Base-by-base conservation (phyloP, 2,888 invertebrate genomes). In the Eubasilissa splendida region DNA sequence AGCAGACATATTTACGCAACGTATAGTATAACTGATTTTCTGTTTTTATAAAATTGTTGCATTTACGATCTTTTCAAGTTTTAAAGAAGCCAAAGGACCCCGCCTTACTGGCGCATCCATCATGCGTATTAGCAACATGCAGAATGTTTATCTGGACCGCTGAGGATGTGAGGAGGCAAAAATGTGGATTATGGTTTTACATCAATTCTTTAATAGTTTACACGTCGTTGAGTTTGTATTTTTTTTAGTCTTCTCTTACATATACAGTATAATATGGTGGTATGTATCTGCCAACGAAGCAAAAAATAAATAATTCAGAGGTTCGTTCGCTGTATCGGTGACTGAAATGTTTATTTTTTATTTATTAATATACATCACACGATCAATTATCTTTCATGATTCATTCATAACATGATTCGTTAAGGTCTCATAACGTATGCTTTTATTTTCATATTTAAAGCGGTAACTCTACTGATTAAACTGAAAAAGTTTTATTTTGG, bases 171-270 rank as follows among this genome's bases (percentile, higher is more conserved):
- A 10, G 63, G 33, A 42, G 63, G 31, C 33, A 33, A 33, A 63
- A 63, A 63, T 42, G 9, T 33, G 12, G 33, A 33, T 33, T 33
- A 63, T 33, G 63, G 63, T 31, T 63, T 33, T 14, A 59, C 22
- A 59, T 33, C 33, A 63, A 63, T 12, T 5, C 42, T 42, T 42
- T 42, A 42, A 42, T 42, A 42, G 42, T 31, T 63, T 63, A 31
- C 63, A 63, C 63, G 42, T 63, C 63, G 63, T 63, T 63, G 42
- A 63, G 63, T 7, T 33, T 33, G 12, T 63, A 33, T 63, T 63
- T 63, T 63, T 63, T 14, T 5, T 31, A 10, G 31, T 31, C 33
- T 63, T 63, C 42, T 42, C 7, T 1, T 5, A 42, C 7, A 42
- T 42, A 42, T 42, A 42, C 42, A 42, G 4, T 42, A 42, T 5